Base-by-base conservation (phyloP, 2,888 invertebrate genomes). In the Ctenicera cuprea region DNA sequence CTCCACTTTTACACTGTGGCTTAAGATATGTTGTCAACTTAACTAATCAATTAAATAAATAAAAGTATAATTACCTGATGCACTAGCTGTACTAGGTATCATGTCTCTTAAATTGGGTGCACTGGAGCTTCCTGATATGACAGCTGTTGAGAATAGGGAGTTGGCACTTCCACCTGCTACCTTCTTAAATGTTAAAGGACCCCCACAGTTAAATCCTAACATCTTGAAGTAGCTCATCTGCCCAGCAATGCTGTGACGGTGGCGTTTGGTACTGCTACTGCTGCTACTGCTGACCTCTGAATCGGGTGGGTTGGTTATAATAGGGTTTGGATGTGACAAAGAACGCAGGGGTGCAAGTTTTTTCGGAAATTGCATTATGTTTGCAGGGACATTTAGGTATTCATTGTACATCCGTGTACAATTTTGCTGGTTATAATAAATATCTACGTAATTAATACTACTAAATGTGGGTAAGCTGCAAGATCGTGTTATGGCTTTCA, bases 211-310 rank as follows among this genome's bases (percentile, higher is more conserved):
- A 88, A 95, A 93, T 85, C 94, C 94, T 90, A 95, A 91, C 92
- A 95, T 93, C 92, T 94, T 94, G 91, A 94, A 94, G 92, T 95
- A 95, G 92, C 93, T 95, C 94, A 95, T 94, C 93, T 96, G 96
- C 90, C 95, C 95, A 90, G 95, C 95, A 92, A 96, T 95, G 92
- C 96, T 96, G 94, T 96, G 96, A 89, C 96, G 94, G 91, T 96
- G 96, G 89, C 94, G 94, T 89, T 94, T 93, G 88, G 91, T 80
- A 75, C 83, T 85, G 77, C 78, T 85, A 77, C 79, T 66, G 63
- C 38, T 68, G 67, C 38, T 71, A 77, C 79, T 69, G 73, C 30
- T 73, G 80, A 83, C 81, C 79, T 86, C 87, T 86, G 85, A 80
- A 85, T 84, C 80, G 85, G 85, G 80, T 79, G 85, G 85, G 77